Conservation (phyloP, 2,888 invertebrate genomes). For the Nowickia ferox region DNA sequence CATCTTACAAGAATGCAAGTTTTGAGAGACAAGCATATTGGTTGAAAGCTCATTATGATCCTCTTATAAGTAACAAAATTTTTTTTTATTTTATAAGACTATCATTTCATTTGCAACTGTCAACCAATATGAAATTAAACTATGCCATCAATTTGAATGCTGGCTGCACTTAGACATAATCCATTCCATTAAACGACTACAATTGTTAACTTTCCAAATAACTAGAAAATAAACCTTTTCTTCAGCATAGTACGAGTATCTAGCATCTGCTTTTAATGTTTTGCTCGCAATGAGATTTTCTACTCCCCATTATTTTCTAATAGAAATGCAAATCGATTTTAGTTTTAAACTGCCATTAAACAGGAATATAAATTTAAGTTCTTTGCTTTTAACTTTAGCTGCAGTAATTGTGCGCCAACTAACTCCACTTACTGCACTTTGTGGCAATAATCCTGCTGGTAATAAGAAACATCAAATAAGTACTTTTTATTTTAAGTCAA, state of each 20-base stretch:
- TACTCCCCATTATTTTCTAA: conserved; percentile 48
- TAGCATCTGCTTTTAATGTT: conserved; percentile 56
- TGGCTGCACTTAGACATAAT: no score
- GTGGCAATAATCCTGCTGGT: conserved; percentile 30
- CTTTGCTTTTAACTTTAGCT: neutral
- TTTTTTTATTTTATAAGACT: no score
- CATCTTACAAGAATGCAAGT: no score
- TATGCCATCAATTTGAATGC: neutral
- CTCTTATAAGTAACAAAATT: no score
- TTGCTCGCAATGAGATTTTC: neutral
- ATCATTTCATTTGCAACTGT: no score
- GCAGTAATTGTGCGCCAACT: neutral
- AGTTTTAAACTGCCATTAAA: conserved; percentile 50
- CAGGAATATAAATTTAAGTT: conserved; percentile 55
- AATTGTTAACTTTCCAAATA: neutral
- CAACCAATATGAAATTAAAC: neutral
- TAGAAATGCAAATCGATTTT: conserved; percentile 63
- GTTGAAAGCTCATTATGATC: no score
- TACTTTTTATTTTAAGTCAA: conserved; percentile 20
- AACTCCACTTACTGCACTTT: conserved; percentile 14
- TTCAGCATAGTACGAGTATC: neutral
- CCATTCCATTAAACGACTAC: neutral
- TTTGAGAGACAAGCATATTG: no score
- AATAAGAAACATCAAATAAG: conserved; percentile 49
- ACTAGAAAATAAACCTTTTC: neutral